Conservation (phyloP, 2,797 vertebrate species). For the Hephaestus fuliginosus region DNA sequence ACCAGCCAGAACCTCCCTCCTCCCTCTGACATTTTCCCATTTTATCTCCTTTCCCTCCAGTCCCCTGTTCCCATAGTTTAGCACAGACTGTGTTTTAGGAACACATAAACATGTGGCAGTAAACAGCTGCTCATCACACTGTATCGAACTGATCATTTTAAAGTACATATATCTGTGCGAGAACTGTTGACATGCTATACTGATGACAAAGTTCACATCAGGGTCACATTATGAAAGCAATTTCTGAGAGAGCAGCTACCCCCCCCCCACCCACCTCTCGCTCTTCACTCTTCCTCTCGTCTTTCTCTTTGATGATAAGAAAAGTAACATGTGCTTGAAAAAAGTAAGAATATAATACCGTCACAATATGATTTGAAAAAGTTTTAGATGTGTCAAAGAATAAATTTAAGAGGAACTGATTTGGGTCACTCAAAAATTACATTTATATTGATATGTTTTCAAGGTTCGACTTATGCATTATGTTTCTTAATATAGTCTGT, state of each 20-base stretch:
- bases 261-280: neutral
- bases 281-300: conserved; percentile 19
- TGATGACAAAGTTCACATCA: conserved; percentile 69
- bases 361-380: conserved; percentile 44
- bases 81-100: neutral
- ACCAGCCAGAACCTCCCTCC: conserved; percentile 44
- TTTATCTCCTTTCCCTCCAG: conserved; percentile 21
- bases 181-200: conserved; percentile 36
- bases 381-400: conserved; percentile 21
- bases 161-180: neutral
- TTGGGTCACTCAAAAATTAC: conserved; percentile 12
- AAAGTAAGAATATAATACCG: conserved; percentile 23
- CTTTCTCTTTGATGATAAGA: conserved; percentile 74
- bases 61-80: neutral
- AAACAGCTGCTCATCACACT: conserved; percentile 30
- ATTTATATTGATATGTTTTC: neutral
- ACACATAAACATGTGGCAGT: conserved; percentile 22
- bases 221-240: conserved; percentile 69
- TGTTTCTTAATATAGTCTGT: conserved; percentile 20
- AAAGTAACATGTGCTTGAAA: conserved; percentile 44
- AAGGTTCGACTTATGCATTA: conserved; percentile 2
- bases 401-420: neutral
- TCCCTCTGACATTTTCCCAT: conserved; percentile 4
- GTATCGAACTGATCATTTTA: conserved; percentile 9
- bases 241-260: conserved; percentile 41